Percentiles rank a stretch among this genome's conserved stretches.
Evolutionary conservation across 2,888 invertebrate genomes (phyloP).

Genomic region (Smittia aterrima): DNA sequence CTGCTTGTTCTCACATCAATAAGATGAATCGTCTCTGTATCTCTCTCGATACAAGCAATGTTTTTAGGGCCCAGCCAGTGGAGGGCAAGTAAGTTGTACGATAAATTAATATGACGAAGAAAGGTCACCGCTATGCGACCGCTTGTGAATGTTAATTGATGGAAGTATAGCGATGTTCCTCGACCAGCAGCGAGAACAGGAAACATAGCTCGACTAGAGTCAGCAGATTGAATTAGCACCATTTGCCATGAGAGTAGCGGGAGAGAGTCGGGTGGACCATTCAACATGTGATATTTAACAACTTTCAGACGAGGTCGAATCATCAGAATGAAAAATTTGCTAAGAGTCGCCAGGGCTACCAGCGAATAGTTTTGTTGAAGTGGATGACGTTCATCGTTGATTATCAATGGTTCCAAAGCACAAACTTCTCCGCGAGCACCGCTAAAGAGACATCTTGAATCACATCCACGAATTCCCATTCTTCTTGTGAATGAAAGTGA

Average conservation of each 20-base stretch:
- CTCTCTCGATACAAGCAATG: constrained; percentile 79
- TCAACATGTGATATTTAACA: constrained; percentile 73
- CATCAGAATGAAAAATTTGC: constrained; percentile 75
- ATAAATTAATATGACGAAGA: constrained; percentile 68
- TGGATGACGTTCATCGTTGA: constrained; percentile 59
- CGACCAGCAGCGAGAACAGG: constrained; percentile 89
- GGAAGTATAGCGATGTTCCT: constrained; percentile 79
- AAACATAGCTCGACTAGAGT: constrained; percentile 66
- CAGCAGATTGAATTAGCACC: constrained; percentile 74
- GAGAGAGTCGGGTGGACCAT: constrained; percentile 71
- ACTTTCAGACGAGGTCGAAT: constrained; percentile 75
- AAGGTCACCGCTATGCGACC: constrained; percentile 62
- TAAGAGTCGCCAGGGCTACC: constrained; percentile 90
- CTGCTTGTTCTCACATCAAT: constrained; percentile 86
- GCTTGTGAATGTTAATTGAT: constrained; percentile 63
- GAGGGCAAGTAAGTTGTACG: constrained; percentile 70
- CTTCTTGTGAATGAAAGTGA: constrained; percentile 84
- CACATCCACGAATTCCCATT: constrained; percentile 83
- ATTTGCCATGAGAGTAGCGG: constrained; percentile 93
- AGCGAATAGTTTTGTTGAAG: constrained; percentile 68
- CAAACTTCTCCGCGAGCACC: constrained; percentile 94
- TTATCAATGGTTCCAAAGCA: constrained; percentile 65
- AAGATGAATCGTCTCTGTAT: constrained; percentile 76
- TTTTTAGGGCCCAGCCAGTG: constrained; percentile 82
- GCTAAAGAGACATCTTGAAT: constrained; percentile 92